phyloP scores from a whole-genome alignment of 37 sponge, comb jelly and placozoan species.

The Eunapius fragilis region DNA sequence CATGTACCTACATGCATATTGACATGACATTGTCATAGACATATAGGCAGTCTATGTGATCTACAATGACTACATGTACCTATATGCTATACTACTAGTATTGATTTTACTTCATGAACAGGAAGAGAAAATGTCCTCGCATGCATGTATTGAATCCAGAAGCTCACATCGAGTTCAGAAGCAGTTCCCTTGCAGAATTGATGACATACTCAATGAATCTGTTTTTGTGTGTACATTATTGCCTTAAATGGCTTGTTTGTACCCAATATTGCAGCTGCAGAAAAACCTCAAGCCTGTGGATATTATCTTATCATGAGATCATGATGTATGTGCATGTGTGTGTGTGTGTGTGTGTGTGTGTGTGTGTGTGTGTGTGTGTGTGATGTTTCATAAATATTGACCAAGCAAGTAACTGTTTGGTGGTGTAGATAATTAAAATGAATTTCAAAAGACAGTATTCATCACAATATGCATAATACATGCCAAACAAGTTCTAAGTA shows the following conservation, averaged over 20 bases:
- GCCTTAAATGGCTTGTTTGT: too few relatives aligned
- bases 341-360: not conserved
- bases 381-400: not conserved
- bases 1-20: too few relatives aligned
- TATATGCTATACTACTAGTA: not conserved
- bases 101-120: not conserved
- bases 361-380: not conserved
- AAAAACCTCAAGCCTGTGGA: not conserved
- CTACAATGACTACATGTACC: not conserved
- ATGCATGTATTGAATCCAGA: not conserved
- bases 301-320: not conserved
- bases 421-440: not conserved
- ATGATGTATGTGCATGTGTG: not conserved
- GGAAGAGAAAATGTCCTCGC: not conserved
- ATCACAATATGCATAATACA: not conserved
- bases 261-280: not conserved
- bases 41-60: not conserved
- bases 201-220: not conserved
- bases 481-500: not conserved
- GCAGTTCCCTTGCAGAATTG: not conserved
- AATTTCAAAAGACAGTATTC: not conserved
- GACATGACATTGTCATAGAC: not conserved
- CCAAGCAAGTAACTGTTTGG: not conserved
- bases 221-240: not conserved
- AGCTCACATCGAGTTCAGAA: not conserved